These are phyloP conservation scores for Alouatta palliata DNA, from an alignment of 2,113 vertebrate genomes.

Conservation along the genomic window DNA sequence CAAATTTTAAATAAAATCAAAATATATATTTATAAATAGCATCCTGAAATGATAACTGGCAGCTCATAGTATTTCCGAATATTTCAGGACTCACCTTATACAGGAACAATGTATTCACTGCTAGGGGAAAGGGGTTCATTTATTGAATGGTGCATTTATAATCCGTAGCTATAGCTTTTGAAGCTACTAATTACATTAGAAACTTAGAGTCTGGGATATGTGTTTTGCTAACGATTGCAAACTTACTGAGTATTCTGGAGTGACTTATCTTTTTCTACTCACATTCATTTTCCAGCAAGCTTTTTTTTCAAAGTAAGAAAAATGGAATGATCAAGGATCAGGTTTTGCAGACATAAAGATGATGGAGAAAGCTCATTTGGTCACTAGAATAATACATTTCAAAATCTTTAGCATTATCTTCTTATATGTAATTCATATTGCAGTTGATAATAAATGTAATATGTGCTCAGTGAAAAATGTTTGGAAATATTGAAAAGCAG, in stretches of 20 bases:
- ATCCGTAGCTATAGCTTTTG: neutral
- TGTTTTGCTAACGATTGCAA: conserved; percentile 52
- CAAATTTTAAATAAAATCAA: conserved; percentile 17
- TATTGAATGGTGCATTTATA: conserved; percentile 4
- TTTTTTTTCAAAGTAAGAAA: neutral
- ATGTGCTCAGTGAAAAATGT: neutral
- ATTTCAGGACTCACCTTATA: neutral
- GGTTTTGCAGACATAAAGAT: neutral
- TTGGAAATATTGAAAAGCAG: conserved; percentile 11
- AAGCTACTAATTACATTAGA: neutral
- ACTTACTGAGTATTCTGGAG: neutral
- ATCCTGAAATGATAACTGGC: neutral
- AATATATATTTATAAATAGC: conserved; percentile 11
- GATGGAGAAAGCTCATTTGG: neutral
- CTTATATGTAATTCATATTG: neutral
- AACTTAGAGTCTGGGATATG: neutral
- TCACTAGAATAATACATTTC: neutral
- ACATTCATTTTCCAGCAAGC: neutral
- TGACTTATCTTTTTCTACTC: conserved; percentile 8
- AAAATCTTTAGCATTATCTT: neutral
- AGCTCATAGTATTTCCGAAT: neutral
- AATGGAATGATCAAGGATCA: neutral
- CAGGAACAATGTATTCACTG: neutral
- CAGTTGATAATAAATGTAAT: conserved; percentile 6
- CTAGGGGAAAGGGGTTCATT: neutral